Base-by-base conservation (phyloP, 1,140 invertebrate genomes). In the Thaumetopoea pityocampa region DNA sequence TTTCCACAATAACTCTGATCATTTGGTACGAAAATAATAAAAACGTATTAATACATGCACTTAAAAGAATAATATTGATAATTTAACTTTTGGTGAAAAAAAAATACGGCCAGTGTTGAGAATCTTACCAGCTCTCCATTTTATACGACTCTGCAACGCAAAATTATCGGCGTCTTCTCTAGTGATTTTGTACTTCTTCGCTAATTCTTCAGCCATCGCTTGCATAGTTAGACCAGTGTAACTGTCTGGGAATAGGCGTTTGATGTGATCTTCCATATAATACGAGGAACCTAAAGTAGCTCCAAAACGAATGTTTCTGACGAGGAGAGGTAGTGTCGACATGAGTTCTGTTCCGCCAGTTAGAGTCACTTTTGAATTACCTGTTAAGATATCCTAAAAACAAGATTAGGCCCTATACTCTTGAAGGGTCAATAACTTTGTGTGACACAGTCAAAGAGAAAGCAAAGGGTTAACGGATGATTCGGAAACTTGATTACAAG, bases 301-400 rank as follows among this genome's bases (percentile, higher is more conserved):
- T 10, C 98, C 98, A 86, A 98, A 99, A 14, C 98, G 88, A 11
- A 96, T 85, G 63, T 96, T 92, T 30, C 97, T 87, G 0, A 96
- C 92, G 20, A 92, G 87, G 73, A 94, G 96, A 0, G 98, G 98
- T 11, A 92, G 77, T 69, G 95, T 91, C 14, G 94, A 97, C 97
- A 99, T 99, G 67, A 93, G 96, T 67, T 99, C 98, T 26, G 92
- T 90, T 1, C 97, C 97, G 23, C 96, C 97, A 33, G 96, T 92
- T 10, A 99, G 74, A 7, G 94, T 93, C 42, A 99, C 89, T 48
- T 94, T 90, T 6, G 96, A 91, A 58, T 93, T 92, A 27, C 96
- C 95, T 18, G 91, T 85, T 48, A 92, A 51, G 46, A 99, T 98
- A 70, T 97, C 96, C 93, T 97, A 56, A 30, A 54, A 56, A 50